Evolutionary conservation across 2,797 vertebrate species (phyloP), one percentile per base, ranked within the genome.

Genomic region (Eulemur mongoz): DNA sequence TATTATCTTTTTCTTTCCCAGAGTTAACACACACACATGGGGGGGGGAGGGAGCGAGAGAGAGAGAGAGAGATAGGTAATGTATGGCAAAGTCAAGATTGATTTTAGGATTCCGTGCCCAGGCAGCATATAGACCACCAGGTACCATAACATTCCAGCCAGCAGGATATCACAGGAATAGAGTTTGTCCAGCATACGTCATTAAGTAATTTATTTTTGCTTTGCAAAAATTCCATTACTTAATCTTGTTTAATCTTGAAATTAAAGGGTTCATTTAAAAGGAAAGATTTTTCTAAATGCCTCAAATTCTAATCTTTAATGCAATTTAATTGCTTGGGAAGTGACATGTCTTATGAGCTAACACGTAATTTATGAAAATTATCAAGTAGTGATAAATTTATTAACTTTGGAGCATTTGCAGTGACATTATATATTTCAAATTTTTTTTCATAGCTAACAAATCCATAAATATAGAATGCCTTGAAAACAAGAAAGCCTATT

Each of bases 301-400:
- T 7, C 67, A 82, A 86, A 84, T 91, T 96, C 94, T 86, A 94
- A 38, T 10, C 79, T 67, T 43, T n/a, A 82, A 75, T 20, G 15
- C 25, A 93, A 73, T 69, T 80, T 94, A 45, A 82, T 84, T 40
- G 17, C 75, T 97, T 97, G 40, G 59, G 32, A 25, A 96, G 52
- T 89, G 15, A 7, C 76, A 59, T 76, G 78, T 50, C n/a, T 87
- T 79, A 70, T 25, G 2, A 80, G 13, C 12, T 63, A 75, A 80
- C 91, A 85, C 32, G 92, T 82, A 96, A 80, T 76, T 92, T 70
- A 96, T 89, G 14, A 90, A 93, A 86, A 90, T 82, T 95, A 50
- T 54, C 59, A 79, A 90, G 5, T 89, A 50, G 72, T 87, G 5
- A 92, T 59, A 89, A 95, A 73, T 73, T 65, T 92, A 52, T 63